Base-by-base conservation (phyloP, 2,888 invertebrate species). In the Lacanobia wlatinum region DNA sequence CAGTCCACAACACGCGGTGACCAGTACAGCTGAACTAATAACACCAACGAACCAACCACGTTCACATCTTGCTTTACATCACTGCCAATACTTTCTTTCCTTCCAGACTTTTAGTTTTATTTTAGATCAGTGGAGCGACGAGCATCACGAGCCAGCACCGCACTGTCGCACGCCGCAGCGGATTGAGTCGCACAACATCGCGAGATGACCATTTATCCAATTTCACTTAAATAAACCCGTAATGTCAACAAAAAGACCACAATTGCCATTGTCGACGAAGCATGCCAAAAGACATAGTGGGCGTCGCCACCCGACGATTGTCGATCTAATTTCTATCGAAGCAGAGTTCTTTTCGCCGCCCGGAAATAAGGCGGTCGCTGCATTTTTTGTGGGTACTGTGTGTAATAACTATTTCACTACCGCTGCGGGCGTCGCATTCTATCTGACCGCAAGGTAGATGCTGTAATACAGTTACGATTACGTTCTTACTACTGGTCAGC, bases 141-240 rank as follows among this genome's bases (percentile, higher is more conserved):
- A 87, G 86, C 89, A 90, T 89, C 86, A 88, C 91, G 73, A 82
- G 83, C 76, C 79, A 89, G 87, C 84, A 87, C 92, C 90, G 90
- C 91, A 88, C 93, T 83, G 91, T 85, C 87, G 90, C 91, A 85
- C 87, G 80, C 92, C 88, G 86, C 91, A 85, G 90, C 84, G 88
- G 92, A 93, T 96, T 95, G 96, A 95, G 91, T 91, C 91, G 92
- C 89, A 89, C 90, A 92, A 94, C 93, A 93, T 92, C 87, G 90
- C 90, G 93, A 94, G 93, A 93, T 94, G 93, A 94, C 94, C 95
- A 95, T 96, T 96, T 96, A 96, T 96, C 94, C 92, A 95, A 95
- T 96, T 96, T 95, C 96, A 93, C 95, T 95, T 95, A 95, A 95
- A 95, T 95, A 95, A 95, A 95, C 94, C 93, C 89, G 95, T 94